Base-by-base conservation (phyloP, 2,888 invertebrate genomes). In the Andricus quercusramuli region DNA sequence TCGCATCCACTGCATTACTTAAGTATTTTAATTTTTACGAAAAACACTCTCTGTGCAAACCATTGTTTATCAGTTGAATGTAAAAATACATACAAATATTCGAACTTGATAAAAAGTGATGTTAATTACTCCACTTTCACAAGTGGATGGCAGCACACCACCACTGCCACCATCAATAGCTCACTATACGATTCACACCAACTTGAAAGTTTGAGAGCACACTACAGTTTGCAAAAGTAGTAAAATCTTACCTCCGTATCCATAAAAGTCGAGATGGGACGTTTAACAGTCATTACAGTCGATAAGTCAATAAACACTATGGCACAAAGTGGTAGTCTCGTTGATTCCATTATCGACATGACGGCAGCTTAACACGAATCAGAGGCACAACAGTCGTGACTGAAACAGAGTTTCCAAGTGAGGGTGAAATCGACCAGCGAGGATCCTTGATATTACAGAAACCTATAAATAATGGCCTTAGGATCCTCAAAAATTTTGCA, bases 201-300 rank as follows among this genome's bases (percentile, higher is more conserved):
- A n/a, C 44, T 37, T 15, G 44, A 41, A 67, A 15, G 17, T 47
- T 13, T 41, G 4, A 44, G 4, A 3, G 20, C 37, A 66, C 20
- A 66, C 5, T 32, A 15, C 20, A 68, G 9, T 68, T 44, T 25
- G 25, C n/a, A 29, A 56, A 74, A 51, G 9, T 51, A 51, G 5
- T 29, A 25, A 74, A 11, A 32, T 51, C 56, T 79, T 77, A 65
- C 62, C 80, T 77, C 78, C 64, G 76, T 81, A 70, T 76, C 82
- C 80, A 79, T 79, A 79, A 82, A 82, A 83, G 78, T 51, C 25
- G 59, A 68, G 62, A 65, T n/a, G 13, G 15, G 70, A 62, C 41
- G n/a, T 56, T 70, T 47, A 70, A 51, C 29, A 70, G 22, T 44
- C 22, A 20, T 37, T n/a, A 66, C n/a, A 41, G 32, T 70, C 51